Evolutionary conservation across 2,888 invertebrate species (phyloP), one percentile per base, ranked within the genome.

Genomic region (Gari tellinella): DNA sequence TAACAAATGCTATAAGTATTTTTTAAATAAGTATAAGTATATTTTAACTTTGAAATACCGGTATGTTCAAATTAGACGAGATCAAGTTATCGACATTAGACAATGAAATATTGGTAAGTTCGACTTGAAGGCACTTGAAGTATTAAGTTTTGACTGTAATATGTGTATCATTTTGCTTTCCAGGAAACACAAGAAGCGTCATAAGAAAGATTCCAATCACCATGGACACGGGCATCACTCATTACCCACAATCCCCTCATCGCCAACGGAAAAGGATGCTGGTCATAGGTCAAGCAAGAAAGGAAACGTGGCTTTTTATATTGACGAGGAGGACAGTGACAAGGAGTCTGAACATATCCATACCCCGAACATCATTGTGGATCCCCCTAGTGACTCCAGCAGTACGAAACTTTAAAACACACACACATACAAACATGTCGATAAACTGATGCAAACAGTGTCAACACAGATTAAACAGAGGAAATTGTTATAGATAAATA

Each of bases 361-460:
- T 19, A 75, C 72, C 14, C 86, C 86, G 8, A 82, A 85, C 19
- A 89, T 89, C 40, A 80, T 88, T 12, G 83, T 89, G 7, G 88
- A 89, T 48, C 88, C 88, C 7, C 88, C 88, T 15, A 88, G 86
- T 63, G 81, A 85, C 41, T 43, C 48, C 31, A 31, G 31, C 31
- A 31, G 31, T 31, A 31, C 31, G 10, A 31, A 31, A 31, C 5
- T 10, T 31, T 31, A 31, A 31, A n/a, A n/a, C n/a, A n/a, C n/a
- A n/a, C n/a, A n/a, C n/a, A n/a, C n/a, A n/a, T n/a, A n/a, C n/a
- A n/a, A n/a, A n/a, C n/a, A n/a, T n/a, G n/a, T n/a, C n/a, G n/a
- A n/a, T n/a, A n/a, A n/a, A n/a, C n/a, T n/a, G n/a, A n/a, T n/a
- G n/a, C n/a, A n/a, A n/a, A n/a, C n/a, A n/a, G n/a, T n/a, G n/a